A percentile compares a stretch with the other conserved stretches of the same genome.
Evolutionary conservation across 2,797 vertebrate genomes (phyloP).

Genomic region (Caiman crocodilus): DNA sequence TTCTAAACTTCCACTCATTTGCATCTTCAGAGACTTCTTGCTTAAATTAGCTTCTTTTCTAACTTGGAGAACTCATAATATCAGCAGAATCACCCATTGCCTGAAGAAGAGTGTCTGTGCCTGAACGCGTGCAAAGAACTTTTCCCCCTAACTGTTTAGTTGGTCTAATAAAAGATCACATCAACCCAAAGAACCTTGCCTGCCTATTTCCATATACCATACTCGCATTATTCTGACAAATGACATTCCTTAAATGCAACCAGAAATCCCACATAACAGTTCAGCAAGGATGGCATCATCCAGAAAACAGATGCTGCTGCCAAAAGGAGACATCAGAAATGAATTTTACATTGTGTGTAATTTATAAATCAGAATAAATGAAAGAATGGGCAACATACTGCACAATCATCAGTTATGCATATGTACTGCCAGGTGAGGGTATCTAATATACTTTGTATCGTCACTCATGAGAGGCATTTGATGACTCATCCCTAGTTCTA

Average conservation of each 20-base stretch:
- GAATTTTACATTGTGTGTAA: neutral
- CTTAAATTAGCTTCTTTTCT: no score
- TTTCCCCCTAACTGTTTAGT: no score
- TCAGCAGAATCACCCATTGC: no score
- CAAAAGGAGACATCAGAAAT: neutral
- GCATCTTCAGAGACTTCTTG: no score
- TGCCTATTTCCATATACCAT: no score
- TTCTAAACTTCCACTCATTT: no score
- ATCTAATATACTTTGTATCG: neutral
- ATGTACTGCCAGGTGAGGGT: neutral
- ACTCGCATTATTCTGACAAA: neutral
- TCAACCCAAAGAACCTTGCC: no score
- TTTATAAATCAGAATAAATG: slow-evolving; percentile 28
- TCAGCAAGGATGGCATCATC: neutral
- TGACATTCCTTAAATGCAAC: neutral
- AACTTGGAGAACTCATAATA: no score
- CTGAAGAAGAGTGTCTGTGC: no score
- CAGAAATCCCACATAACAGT: neutral
- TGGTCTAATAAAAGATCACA: no score
- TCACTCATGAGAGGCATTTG: neutral
- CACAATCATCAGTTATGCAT: neutral
- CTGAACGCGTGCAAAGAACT: no score
- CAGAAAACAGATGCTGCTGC: neutral
- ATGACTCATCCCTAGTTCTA: slow-evolving; percentile 1
- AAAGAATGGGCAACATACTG: neutral